A percentile compares a stretch with the other conserved stretches of the same genome.
These are phyloP conservation scores for Pammene fasciana DNA, from an alignment of 2,888 invertebrate species.

Conservation along the genomic window DNA sequence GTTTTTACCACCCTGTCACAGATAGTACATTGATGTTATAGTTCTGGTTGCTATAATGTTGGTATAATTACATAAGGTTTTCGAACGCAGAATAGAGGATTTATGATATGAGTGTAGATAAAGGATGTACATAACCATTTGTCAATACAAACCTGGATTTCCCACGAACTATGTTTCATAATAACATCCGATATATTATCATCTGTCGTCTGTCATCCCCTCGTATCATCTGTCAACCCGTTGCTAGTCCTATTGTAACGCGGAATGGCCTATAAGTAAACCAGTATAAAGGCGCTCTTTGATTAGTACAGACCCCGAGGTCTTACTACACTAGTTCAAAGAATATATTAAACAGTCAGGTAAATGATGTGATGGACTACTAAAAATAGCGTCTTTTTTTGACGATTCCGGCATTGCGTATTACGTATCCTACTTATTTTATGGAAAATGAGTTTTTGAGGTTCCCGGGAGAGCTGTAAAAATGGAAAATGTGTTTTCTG, in stretches of 20 bases:
- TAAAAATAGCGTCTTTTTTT: not conserved
- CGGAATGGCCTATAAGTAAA: not conserved
- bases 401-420: not conserved
- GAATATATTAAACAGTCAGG: not conserved
- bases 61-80: no score
- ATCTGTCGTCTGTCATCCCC: not conserved
- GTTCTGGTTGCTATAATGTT: no score
- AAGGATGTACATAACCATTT: conserved; percentile 7
- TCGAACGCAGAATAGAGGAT: no score
- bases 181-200: conserved; percentile 9
- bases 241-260: not conserved
- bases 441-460: not conserved
- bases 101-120: not conserved
- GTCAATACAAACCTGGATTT: conserved; percentile 11
- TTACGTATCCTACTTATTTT: not conserved
- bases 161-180: conserved; percentile 2
- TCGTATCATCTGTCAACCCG: conserved; percentile 3
- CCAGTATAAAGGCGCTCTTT: not conserved
- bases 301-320: not conserved
- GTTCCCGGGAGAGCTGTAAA: not conserved
- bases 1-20: no score
- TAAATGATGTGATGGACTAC: conserved; percentile 3
- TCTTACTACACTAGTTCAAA: not conserved
- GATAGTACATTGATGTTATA: no score
- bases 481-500: not conserved